Conservation (phyloP, 2,888 invertebrate genomes). For the Marasmarcha lunaedactyla region DNA sequence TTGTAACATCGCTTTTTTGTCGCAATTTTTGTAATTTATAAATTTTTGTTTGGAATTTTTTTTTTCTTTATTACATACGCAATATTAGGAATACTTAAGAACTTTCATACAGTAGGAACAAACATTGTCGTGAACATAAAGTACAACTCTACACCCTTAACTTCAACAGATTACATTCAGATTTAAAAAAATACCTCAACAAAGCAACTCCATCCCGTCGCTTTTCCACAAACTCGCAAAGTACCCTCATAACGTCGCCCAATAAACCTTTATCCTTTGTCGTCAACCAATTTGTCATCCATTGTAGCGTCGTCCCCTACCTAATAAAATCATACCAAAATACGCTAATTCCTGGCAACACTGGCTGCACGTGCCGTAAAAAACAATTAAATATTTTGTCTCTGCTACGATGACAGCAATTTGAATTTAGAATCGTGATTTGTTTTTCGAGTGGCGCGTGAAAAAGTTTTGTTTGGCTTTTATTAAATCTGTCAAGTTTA, state of each 20-base stretch:
- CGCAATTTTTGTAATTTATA: too few relatives aligned
- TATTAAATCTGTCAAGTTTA: too few relatives aligned
- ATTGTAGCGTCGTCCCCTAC: constrained; percentile 30
- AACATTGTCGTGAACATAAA: too few relatives aligned
- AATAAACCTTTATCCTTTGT: constrained; percentile 65
- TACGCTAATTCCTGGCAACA: constrained; percentile 47
- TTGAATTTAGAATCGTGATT: constrained; percentile 16
- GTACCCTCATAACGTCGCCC: constrained; percentile 60
- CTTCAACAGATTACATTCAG: too few relatives aligned
- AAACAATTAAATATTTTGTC: constrained; percentile 53
- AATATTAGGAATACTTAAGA: too few relatives aligned
- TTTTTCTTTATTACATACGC: too few relatives aligned
- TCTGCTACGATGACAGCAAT: constrained; percentile 24
- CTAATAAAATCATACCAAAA: constrained; percentile 19
- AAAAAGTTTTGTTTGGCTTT: too few relatives aligned
- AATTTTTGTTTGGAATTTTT: too few relatives aligned
- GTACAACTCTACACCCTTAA: too few relatives aligned
- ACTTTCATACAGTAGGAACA: too few relatives aligned
- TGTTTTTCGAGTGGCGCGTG: constrained; percentile 5
- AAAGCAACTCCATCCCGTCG: constrained; percentile 15
- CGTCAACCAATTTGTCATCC: constrained; percentile 59
- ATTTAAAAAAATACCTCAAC: too few relatives aligned
- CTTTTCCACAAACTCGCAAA: constrained; percentile 34
- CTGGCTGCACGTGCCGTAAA: constrained; percentile 27
- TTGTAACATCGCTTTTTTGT: too few relatives aligned